Percentiles rank a stretch among this genome's conserved stretches.
phyloP scores from a whole-genome alignment of 2,797 vertebrate genomes.

The Crypturellus tataupa region DNA sequence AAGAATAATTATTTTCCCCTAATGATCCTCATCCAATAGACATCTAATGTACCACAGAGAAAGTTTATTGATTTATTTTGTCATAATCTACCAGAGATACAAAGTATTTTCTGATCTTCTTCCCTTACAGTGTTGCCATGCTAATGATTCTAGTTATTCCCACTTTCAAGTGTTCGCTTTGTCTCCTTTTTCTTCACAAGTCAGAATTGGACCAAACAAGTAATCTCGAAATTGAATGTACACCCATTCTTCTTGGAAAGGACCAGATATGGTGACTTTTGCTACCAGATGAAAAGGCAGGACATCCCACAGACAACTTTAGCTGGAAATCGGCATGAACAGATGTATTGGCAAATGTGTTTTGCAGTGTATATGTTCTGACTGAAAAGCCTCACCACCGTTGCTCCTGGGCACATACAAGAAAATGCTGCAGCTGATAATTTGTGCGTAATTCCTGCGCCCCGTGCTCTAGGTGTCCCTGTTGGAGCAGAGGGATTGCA shows the following conservation, averaged over 20 bases:
- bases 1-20: not conserved
- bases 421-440: not conserved
- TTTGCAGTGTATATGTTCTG: not conserved
- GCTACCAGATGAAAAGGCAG: not conserved
- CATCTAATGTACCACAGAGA: not conserved
- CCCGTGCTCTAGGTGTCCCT: no score
- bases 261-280: fast-evolving
- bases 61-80: not conserved
- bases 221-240: not conserved
- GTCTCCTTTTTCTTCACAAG: not conserved
- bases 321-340: not conserved
- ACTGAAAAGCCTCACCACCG: not conserved
- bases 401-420: not conserved
- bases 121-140: not conserved
- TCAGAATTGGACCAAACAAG: not conserved
- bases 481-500: no score
- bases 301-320: not conserved
- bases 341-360: not conserved
- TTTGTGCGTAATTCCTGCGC: no score
- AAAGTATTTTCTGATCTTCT: not conserved
- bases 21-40: not conserved
- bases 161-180: not conserved
- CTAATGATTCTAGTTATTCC: not conserved
- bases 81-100: not conserved
- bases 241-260: not conserved